Evolutionary conservation across 2,113 vertebrate genomes (phyloP).

Genomic region (Caracal caracal): DNA sequence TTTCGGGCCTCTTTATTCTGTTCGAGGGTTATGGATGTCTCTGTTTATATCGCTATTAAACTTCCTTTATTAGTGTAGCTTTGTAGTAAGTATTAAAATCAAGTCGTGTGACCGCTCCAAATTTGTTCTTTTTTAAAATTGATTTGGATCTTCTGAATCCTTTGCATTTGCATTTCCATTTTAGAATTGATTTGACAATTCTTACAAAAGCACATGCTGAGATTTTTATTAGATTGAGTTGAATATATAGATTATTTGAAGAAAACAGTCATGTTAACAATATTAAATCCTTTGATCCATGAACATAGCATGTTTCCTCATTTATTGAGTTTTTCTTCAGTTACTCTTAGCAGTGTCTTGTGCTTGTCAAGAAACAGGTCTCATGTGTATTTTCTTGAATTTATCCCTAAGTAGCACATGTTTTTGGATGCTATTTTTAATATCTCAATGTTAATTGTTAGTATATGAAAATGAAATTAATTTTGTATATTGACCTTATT

Average conservation of each 20-base stretch:
- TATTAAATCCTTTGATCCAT: neutral
- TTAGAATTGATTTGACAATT: neutral
- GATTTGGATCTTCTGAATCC: neutral
- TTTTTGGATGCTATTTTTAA: constrained; percentile 9
- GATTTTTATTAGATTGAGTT: constrained; percentile 23
- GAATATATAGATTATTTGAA: neutral
- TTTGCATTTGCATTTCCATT: constrained; percentile 29
- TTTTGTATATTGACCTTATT: neutral
- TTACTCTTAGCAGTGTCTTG: neutral
- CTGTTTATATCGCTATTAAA: neutral
- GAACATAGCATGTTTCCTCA: neutral
- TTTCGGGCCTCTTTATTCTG: neutral
- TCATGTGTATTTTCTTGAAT: neutral
- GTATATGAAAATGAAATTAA: constrained; percentile 7
- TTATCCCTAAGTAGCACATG: neutral
- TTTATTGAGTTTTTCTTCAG: neutral
- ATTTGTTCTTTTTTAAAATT: neutral
- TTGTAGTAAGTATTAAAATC: neutral
- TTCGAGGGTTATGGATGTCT: neutral
- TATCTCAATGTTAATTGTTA: neutral
- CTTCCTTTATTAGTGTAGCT: neutral
- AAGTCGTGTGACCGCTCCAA: neutral
- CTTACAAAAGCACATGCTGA: neutral
- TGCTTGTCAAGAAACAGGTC: neutral
- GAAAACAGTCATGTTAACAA: neutral